Conservation (phyloP, 2,113 vertebrate species). For the Alligator mississippiensis region DNA sequence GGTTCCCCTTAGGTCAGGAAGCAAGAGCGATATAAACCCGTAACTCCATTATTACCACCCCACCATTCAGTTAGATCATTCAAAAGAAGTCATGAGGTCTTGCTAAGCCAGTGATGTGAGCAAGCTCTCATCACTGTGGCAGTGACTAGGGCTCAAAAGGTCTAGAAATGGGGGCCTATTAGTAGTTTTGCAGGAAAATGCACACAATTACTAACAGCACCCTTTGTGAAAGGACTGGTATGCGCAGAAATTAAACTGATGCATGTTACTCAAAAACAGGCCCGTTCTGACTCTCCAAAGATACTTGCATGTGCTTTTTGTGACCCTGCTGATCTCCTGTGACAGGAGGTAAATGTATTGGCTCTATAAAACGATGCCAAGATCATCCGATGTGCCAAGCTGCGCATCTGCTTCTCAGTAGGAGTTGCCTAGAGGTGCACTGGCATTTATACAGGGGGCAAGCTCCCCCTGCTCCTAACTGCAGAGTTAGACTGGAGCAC, state of each 20-base stretch:
- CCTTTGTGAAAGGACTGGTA: not conserved
- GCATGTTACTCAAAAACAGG: not conserved
- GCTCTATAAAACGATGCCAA: too few species aligned
- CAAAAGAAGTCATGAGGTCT: slow-evolving; percentile 10
- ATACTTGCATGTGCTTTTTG: not conserved
- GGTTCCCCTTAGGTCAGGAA: slow-evolving; percentile 64
- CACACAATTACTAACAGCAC: not conserved
- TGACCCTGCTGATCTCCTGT: not conserved
- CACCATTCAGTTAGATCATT: slow-evolving; percentile 11
- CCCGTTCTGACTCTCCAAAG: not conserved
- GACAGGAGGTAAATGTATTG: not conserved
- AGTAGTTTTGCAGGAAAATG: not conserved
- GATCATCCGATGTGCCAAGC: too few species aligned
- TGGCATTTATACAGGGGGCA: not conserved
- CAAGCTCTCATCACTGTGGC: not conserved
- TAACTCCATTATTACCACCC: not conserved
- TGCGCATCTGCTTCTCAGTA: too few species aligned
- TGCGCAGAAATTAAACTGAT: not conserved
- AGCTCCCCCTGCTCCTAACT: too few species aligned
- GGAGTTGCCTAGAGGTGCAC: not conserved
- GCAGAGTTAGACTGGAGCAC: too few species aligned
- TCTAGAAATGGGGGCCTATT: not conserved
- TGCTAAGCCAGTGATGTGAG: not conserved
- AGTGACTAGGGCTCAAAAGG: not conserved
- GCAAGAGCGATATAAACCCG: not conserved